Base-by-base conservation (phyloP, 2,888 invertebrate species). In the Eulithis testata region DNA sequence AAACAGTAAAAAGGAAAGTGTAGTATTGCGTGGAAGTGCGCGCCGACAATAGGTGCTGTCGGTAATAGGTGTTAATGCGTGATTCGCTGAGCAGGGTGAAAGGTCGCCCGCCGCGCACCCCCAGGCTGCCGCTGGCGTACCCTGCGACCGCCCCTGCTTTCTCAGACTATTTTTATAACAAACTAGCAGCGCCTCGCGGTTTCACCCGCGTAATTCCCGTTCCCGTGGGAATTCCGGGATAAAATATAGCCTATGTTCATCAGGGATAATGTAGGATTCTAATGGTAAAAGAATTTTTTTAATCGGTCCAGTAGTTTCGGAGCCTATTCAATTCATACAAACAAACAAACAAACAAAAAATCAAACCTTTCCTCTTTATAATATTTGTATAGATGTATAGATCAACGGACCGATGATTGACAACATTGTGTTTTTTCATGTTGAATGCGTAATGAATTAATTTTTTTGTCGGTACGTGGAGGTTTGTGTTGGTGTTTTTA, bases 1-100 rank as follows among this genome's bases (percentile, higher is more conserved):
- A 92, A 92, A 92, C 91, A 91, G 84, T 90, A 86, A 89, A 91
- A 91, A 89, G 88, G 87, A 91, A 90, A 90, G 90, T 89, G 89
- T 90, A 89, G 87, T 87, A 89, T 91, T 89, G 88, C 83, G 88
- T 85, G 85, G 82, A 83, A 84, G 81, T 84, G 86, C 78, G 75
- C 81, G 73, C 75, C 79, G 76, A 90, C 88, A 90, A 91, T 85
- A 82, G 85, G 82, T 71, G 82, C 72, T 40, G 14, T 43, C 70
- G 70, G 83, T 88, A 91, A 91, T 91, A 88, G 87, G 92, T 90
- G 92, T 89, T 91, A 92, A 91, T 90, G 89, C 76, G 86, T 77
- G 81, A 88, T 82, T 89, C 89, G 87, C 57, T 87, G 91, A 80
- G 83, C 88, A 86, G 73, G 71, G 77, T 87, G 87, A 91, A 91